Conservation (phyloP, 2,888 invertebrate species). For the Thera obeliscata region DNA sequence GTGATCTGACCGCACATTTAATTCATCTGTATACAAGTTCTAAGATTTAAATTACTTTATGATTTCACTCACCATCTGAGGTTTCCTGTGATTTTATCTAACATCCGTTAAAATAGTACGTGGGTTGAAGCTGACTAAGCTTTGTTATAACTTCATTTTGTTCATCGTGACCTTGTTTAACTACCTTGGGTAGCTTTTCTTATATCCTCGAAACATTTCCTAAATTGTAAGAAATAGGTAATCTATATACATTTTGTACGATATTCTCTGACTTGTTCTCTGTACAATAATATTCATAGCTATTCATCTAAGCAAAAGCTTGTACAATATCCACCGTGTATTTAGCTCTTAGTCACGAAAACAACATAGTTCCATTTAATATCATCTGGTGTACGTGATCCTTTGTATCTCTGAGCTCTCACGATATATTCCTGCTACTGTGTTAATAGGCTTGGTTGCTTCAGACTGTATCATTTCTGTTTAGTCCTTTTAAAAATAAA, state of each 20-base stretch:
- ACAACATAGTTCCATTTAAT: constrained; percentile 69
- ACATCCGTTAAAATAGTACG: constrained; percentile 29
- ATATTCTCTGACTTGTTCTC: too few relatives aligned
- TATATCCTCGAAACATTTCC: not conserved
- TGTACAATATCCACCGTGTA: constrained; percentile 20
- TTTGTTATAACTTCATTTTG: constrained; percentile 34
- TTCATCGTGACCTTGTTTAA: constrained; percentile 21
- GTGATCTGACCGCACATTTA: too few relatives aligned
- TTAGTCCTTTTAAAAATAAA: not conserved
- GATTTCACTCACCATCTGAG: constrained; percentile 30
- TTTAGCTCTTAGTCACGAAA: constrained; percentile 67
- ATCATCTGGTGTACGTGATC: constrained; percentile 71
- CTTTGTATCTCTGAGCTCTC: constrained; percentile 38
- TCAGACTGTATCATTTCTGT: constrained; percentile 24
- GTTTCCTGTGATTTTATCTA: constrained; percentile 35
- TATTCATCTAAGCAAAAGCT: constrained; percentile 14
- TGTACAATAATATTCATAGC: not conserved
- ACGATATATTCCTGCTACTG: constrained; percentile 34
- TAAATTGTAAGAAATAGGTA: too few relatives aligned
- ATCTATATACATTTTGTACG: too few relatives aligned
- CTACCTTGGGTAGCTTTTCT: not conserved
- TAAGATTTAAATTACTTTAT: not conserved
- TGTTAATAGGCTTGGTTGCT: constrained; percentile 38
- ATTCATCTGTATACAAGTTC: not conserved
- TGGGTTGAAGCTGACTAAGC: constrained; percentile 22